Base-by-base conservation (phyloP, 1,140 invertebrate genomes). In the Cydia strobilella region DNA sequence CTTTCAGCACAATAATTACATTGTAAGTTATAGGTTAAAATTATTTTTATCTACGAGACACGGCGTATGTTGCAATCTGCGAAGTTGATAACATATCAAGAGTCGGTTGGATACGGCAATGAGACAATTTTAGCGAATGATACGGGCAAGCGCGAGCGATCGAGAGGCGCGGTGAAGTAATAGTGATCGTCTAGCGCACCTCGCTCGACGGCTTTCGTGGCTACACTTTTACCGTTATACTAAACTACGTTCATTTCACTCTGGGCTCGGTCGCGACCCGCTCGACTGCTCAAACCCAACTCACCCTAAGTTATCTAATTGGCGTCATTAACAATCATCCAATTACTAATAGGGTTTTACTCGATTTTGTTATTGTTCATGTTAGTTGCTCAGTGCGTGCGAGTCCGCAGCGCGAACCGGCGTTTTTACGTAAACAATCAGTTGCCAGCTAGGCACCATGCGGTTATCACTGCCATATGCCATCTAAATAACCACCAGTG, bases 381-480 rank as follows among this genome's bases (percentile, higher is more conserved):
- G 76, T 77, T 74, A 74, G 54, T 77, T 59, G 39, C 13, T 72
- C 42, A 54, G 76, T 76, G 80, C 72, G 79, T 80, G 15, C 75
- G 81, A 73, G 62, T 72, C 72, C 73, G 74, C 77, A 72, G 72
- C 62, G 75, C 79, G 62, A 66, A 75, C 79, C 81, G 81, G 75
- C 75, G 73, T 78, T 65, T 39, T 77, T 76, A 80, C 76, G 74
- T 77, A 74, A 69, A 77, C 76, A 74, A 59, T 13, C 39, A 18
- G 81, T 74, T 91, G 91, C 90, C 90, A 91, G 80, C 89, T 82
- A 88, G 85, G 91, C 91, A 93, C 89, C 91, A 93, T 93, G 91
- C 87, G 90, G 89, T 90, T 81, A 76, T 73, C 77, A 82, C 77
- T 83, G 35, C 89, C 89, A 90, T 92, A 90, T 91, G 91, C 84